phyloP scores from a whole-genome alignment of 2,797 vertebrate species.

The Odontamblyopus rebecca region DNA sequence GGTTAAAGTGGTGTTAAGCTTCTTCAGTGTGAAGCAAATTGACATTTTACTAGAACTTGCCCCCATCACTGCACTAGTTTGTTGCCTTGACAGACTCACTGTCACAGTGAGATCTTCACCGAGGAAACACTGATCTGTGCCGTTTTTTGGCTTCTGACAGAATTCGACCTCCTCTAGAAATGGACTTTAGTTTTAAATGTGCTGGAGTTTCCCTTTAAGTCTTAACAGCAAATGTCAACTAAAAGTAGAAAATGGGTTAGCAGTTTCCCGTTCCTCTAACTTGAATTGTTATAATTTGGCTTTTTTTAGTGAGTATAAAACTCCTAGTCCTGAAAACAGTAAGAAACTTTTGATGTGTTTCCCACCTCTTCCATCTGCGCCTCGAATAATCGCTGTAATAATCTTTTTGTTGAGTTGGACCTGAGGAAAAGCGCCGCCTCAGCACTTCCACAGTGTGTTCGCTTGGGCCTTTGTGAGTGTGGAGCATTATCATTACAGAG shows the following conservation, averaged over 20 bases:
- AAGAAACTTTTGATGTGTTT: background rate
- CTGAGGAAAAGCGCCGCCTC: conserved; percentile 30
- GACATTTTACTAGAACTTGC: no score
- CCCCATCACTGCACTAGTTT: no score
- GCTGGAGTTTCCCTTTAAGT: background rate
- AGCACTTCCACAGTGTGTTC: conserved; percentile 26
- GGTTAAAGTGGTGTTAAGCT: no score
- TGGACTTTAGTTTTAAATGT: no score
- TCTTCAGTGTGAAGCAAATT: no score
- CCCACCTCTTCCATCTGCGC: background rate
- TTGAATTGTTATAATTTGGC: background rate
- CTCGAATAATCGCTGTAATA: conserved; percentile 2
- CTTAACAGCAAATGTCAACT: background rate
- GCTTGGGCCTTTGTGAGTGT: conserved; percentile 51
- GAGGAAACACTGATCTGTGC: no score
- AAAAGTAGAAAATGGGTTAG: background rate
- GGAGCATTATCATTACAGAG: conserved; percentile 57
- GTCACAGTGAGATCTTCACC: no score
- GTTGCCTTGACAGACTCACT: no score
- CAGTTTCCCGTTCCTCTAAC: background rate
- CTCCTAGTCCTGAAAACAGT: background rate
- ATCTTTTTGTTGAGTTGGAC: conserved; percentile 16
- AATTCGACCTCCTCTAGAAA: no score
- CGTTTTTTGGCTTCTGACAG: no score
- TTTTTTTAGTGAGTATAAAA: background rate